These are phyloP conservation scores for Athetis lepigone DNA, from an alignment of 2,888 invertebrate species.

Conservation along the genomic window DNA sequence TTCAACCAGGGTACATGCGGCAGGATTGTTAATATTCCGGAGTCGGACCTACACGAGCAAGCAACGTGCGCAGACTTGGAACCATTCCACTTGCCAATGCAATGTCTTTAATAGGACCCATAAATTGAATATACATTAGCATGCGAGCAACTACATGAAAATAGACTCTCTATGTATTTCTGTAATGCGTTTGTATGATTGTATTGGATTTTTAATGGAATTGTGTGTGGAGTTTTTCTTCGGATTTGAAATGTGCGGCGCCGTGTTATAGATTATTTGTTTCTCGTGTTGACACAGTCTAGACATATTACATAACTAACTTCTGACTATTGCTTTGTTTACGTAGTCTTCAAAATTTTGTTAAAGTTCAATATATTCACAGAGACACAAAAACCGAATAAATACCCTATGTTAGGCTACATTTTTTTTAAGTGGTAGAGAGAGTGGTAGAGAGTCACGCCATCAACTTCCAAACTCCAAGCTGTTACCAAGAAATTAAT, in stretches of 20 bases:
- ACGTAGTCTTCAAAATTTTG: too few species aligned
- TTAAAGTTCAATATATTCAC: too few species aligned
- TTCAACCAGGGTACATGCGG: constrained; percentile 62
- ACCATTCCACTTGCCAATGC: constrained; percentile 70
- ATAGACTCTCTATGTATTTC: constrained; percentile 45
- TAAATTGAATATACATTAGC: constrained; percentile 84
- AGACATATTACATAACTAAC: too few species aligned
- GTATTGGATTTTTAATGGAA: constrained; percentile 22
- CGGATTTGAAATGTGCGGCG: background rate
- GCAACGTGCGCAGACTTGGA: constrained; percentile 66
- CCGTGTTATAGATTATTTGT: too few species aligned
- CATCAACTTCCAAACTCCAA: too few species aligned
- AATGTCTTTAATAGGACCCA: constrained; percentile 83
- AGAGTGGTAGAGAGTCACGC: too few species aligned
- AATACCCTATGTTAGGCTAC: too few species aligned
- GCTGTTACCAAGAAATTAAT: too few species aligned
- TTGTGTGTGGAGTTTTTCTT: background rate
- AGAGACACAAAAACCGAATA: too few species aligned
- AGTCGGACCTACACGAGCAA: constrained; percentile 69
- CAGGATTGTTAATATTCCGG: constrained; percentile 78
- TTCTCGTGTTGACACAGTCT: too few species aligned
- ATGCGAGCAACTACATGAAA: constrained; percentile 69
- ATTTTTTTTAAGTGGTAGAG: too few species aligned
- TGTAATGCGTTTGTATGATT: constrained; percentile 26
- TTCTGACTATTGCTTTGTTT: too few species aligned